Conservation (phyloP, 2,113 vertebrate genomes). For the Hemiscyllium ocellatum region DNA sequence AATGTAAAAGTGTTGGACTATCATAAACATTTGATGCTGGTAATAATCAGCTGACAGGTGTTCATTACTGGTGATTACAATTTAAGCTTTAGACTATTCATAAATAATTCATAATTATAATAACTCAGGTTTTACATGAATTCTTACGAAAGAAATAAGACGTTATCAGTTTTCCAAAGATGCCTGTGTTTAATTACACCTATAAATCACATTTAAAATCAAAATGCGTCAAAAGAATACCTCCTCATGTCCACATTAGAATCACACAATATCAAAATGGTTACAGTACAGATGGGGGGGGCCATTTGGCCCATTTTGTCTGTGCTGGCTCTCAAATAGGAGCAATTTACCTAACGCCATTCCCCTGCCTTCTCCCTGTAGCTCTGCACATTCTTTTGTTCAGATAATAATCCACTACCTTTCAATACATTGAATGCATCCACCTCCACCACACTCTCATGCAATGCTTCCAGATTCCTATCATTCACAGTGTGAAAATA, state of each 20-base stretch:
- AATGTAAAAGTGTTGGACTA: conserved; percentile 22
- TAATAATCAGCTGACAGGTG: conserved; percentile 37
- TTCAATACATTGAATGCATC: neutral
- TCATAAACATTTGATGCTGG: conserved; percentile 31
- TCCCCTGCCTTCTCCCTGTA: neutral
- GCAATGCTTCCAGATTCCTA: neutral
- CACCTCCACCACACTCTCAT: neutral
- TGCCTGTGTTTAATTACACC: neutral
- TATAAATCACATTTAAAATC: conserved; percentile 25
- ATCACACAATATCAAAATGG: neutral
- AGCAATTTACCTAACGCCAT: neutral
- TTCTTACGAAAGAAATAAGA: conserved; percentile 22
- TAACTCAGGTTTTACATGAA: conserved; percentile 29
- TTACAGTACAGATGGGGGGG: neutral
- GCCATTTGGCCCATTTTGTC: neutral
- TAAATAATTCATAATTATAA: conserved; percentile 36
- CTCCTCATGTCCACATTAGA: neutral
- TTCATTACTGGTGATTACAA: conserved; percentile 32
- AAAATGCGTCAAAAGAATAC: neutral
- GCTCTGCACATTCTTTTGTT: neutral
- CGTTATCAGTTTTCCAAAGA: conserved; percentile 24
- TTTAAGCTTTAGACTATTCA: conserved; percentile 29
- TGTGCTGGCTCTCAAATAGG: neutral
- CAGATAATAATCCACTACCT: neutral
- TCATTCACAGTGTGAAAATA: neutral